Base-by-base conservation (phyloP, 2,888 invertebrate species). In the Platycheirus rosarum region DNA sequence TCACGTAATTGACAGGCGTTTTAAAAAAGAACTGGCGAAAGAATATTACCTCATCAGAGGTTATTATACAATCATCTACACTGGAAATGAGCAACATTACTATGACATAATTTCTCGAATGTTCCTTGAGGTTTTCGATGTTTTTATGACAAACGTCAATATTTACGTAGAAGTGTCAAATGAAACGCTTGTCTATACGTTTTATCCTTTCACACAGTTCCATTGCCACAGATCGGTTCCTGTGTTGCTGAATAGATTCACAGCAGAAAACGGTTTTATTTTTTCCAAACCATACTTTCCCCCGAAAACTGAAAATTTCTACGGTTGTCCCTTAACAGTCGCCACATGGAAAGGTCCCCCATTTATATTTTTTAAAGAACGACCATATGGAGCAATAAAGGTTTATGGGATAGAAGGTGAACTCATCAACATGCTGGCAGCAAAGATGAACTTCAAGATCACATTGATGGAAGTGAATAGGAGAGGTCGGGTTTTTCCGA, bases 391-490 rank as follows among this genome's bases (percentile, higher is more conserved):
- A 1, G 8, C 13, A 9, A 44, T 74, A 0, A 42, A 44, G 40
- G 74, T 16, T 2, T 14, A 26, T 1, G 79, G 79, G 0, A 32
- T 79, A 8, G 79, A 79, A 70, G 90, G 89, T 2, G 69, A 85
- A 65, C 71, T 90, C 0, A 77, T 88, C 5, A 78, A 73, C 0
- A 9, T 87, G 29, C 40, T 90, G 6, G 86, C 88, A 0, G 78
- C 86, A 37, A 85, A 85, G 35, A 87, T 90, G 87, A 90, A 90
- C 78, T 90, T 90, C 26, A 86, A 85, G 5, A 74, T 89, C 11
- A 79, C 76, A 2, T 55, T 88, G 6, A 3, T 87, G 11, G 66
- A 65, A n/a, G 63, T 85, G 2, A 16, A 23, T 0, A 63, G 79
- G 51, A 87, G 89, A 1, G 89, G 89, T 2, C 16, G 69, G 11